These are phyloP conservation scores for Scelioninae gen. 2 DNA, from an alignment of 2,888 invertebrate genomes.

Conservation along the genomic window DNA sequence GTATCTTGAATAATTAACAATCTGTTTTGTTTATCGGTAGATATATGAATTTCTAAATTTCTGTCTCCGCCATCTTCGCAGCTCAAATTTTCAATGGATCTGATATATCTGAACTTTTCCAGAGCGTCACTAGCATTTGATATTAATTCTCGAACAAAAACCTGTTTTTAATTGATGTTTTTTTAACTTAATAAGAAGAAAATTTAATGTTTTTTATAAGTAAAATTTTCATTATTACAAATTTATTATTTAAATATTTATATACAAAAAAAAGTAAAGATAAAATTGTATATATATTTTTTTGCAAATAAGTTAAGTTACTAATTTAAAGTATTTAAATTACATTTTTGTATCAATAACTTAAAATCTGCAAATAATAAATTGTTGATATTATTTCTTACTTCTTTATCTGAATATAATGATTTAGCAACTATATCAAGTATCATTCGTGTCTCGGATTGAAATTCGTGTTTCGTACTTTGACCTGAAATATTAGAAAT, in stretches of 20 bases:
- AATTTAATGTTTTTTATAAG: too few species aligned
- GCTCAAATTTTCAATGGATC: constrained; percentile 77
- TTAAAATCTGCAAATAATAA: too few species aligned
- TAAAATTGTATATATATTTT: too few species aligned
- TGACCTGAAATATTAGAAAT: constrained; percentile 78
- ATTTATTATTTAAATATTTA: too few species aligned
- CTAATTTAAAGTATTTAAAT: background rate
- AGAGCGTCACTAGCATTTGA: constrained; percentile 98
- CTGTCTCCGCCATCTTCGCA: constrained; percentile 79
- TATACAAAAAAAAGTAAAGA: too few species aligned
- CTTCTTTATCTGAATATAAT: constrained; percentile 97
- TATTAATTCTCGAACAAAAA: constrained; percentile 95
- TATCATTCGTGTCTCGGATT: constrained; percentile 96
- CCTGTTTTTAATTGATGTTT: too few species aligned
- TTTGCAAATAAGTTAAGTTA: too few species aligned
- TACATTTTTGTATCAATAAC: background rate
- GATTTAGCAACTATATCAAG: constrained; percentile 98
- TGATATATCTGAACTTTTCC: constrained; percentile 92
- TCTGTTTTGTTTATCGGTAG: constrained; percentile 90
- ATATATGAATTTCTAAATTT: constrained; percentile 90
- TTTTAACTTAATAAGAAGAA: background rate
- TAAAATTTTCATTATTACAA: too few species aligned
- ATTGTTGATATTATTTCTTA: constrained; percentile 72
- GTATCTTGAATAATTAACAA: constrained; percentile 94
- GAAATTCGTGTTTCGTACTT: constrained; percentile 88